These are phyloP conservation scores for Melipona bicolor DNA, from an alignment of 2,888 invertebrate species.

Conservation along the genomic window DNA sequence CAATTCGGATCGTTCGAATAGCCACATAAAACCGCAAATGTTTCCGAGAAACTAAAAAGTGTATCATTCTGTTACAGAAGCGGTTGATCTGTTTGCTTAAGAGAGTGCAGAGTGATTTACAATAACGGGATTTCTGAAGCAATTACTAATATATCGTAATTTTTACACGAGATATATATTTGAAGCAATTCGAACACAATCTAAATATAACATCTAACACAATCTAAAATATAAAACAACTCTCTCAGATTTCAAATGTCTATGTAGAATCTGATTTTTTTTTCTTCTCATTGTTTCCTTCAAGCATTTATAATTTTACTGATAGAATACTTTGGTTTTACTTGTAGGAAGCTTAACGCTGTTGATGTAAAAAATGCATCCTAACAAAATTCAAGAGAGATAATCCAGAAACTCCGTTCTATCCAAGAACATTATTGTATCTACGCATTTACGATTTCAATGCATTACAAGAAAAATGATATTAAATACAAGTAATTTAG, in stretches of 20 bases:
- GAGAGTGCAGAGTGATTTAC: not conserved
- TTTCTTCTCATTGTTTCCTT: no score
- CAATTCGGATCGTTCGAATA: slow-evolving; percentile 30
- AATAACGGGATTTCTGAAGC: not conserved
- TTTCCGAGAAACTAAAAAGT: slow-evolving; percentile 47
- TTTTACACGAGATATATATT: not conserved
- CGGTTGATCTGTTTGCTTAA: slow-evolving; percentile 28
- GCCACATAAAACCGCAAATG: slow-evolving; percentile 45
- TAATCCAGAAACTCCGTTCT: no score
- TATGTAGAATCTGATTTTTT: no score
- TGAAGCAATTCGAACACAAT: not conserved
- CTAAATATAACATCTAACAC: not conserved
- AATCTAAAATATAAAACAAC: not conserved
- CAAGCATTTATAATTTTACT: no score
- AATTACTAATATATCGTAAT: not conserved
- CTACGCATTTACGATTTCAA: no score
- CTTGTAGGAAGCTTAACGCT: no score
- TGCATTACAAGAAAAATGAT: not conserved
- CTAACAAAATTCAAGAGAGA: no score
- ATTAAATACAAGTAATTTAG: not conserved
- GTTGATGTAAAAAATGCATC: no score
- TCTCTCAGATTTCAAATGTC: not conserved
- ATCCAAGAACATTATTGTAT: no score
- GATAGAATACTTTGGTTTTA: no score
- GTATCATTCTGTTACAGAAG: slow-evolving; percentile 24